Evolutionary conservation across 2,888 invertebrate genomes (phyloP).

Genomic region (Thera britannica): DNA sequence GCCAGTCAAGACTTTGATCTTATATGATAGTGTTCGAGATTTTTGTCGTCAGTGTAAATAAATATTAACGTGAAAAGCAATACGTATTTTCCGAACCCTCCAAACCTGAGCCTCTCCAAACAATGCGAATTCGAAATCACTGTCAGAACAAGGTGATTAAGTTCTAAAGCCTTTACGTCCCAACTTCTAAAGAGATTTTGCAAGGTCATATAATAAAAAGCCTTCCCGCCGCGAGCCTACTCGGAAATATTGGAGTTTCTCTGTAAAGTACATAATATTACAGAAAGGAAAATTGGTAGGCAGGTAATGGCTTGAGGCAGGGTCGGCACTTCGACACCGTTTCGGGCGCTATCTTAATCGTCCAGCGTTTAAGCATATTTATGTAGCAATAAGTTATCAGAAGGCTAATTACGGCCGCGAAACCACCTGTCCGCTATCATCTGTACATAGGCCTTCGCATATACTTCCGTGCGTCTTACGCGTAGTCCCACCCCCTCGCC

Average conservation of each 20-base stretch:
- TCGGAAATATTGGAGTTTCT: slow-evolving; percentile 56
- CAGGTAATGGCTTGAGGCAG: slow-evolving; percentile 55
- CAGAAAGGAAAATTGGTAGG: slow-evolving; percentile 57
- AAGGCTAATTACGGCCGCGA: slow-evolving; percentile 82
- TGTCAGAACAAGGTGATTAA: slow-evolving; percentile 22
- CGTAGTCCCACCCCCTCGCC: slow-evolving; percentile 76
- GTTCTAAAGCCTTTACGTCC: slow-evolving; percentile 34
- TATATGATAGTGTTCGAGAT: neutral
- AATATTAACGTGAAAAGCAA: neutral
- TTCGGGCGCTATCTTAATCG: slow-evolving; percentile 75
- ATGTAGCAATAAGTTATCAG: slow-evolving; percentile 82
- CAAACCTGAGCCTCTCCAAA: neutral
- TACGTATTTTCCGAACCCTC: neutral
- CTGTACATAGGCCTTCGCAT: slow-evolving; percentile 85
- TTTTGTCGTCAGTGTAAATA: neutral
- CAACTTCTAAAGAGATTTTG: slow-evolving; percentile 40
- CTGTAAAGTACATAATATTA: slow-evolving; percentile 56
- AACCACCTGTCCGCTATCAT: slow-evolving; percentile 84
- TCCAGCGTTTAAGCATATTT: slow-evolving; percentile 77
- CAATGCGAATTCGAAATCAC: slow-evolving; percentile 16
- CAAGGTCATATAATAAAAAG: slow-evolving; percentile 46
- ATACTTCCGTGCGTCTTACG: slow-evolving; percentile 84
- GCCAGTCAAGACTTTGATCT: too few species aligned
- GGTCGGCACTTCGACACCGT: slow-evolving; percentile 58
- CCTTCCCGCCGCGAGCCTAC: slow-evolving; percentile 43